Evolutionary conservation across 2,113 vertebrate species (phyloP), one percentile per base, ranked within the genome.

Genomic region (Nothoprocta pentlandii): DNA sequence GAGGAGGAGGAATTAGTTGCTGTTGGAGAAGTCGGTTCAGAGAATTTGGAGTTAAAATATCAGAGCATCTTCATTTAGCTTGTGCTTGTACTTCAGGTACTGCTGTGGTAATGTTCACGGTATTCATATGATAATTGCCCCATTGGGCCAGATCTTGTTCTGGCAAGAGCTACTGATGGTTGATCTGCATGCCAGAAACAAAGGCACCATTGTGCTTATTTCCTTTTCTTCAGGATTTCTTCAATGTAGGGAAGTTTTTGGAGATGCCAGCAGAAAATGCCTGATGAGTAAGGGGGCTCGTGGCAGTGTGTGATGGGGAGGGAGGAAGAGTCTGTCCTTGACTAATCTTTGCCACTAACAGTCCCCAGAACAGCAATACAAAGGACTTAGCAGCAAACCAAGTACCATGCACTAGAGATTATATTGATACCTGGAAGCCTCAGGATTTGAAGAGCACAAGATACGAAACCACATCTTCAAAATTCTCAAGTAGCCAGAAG

Each of bases 1-100:
- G 85, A 87, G 59, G 68, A 89, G 76, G 79, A 90, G 39, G 61
- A 85, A 56, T 89, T 77, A 63, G 75, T 64, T 92, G 68, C 64
- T 53, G 34, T 41, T 78, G 66, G 44, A 53, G 56, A 83, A 86
- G 83, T 25, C 1, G 1, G 16, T 78, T 94, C 41, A 79, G 69
- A 77, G 85, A 81, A 88, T 44, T 59, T 47, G 39, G 51, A 68
- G 51, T 86, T 90, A 44, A 4, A 58, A 9, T 78, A 54, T 16
- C 15, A 81, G 42, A 49, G 51, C 25, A 58, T 78, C 73, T 94
- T 90, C 10, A 9, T 59, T 88, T 80, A 69, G 30, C 34, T 80
- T 16, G 42, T 75, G 46, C 73, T 71, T 78, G 6, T 73, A 25
- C 32, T 88, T n/a, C 19, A 30, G 21, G 86, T 54, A 59, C 53